Evolutionary conservation across 2,888 invertebrate genomes (phyloP), one percentile per base, ranked within the genome.

Genomic region (Dryococelus australis): DNA sequence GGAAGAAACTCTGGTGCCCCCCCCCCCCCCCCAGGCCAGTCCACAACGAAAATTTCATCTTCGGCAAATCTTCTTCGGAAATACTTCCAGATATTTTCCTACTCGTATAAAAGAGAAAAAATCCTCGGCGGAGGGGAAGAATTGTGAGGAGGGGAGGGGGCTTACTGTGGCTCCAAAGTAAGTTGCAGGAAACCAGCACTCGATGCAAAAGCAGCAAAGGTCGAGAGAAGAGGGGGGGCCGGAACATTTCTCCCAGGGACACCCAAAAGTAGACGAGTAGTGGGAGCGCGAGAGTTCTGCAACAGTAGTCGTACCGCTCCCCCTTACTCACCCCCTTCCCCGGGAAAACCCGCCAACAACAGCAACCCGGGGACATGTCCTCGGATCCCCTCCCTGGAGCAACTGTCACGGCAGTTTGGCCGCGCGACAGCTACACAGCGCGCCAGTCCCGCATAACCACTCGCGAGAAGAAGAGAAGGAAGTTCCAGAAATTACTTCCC

Each of bases 61-160:
- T 65, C 65, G 65, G 65, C 65, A 65, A 65, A 65, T 65, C 65
- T 65, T 65, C 20, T 65, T 65, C 65, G 65, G 65, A 65, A 65
- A 65, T 65, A 65, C 65, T 65, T 65, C 65, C 65, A 65, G 65
- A 65, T 65, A 65, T 65, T 20, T 65, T 65, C 65, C 65, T 24
- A 24, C 65, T 65, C 20, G 65, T 24, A 24, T 20, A 65, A 12
- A n/a, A n/a, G n/a, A n/a, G n/a, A n/a, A n/a, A n/a, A n/a, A n/a
- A n/a, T n/a, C n/a, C n/a, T n/a, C n/a, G n/a, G n/a, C n/a, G n/a
- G n/a, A n/a, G n/a, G n/a, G n/a, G n/a, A n/a, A n/a, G n/a, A n/a
- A n/a, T n/a, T n/a, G n/a, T n/a, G 65, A 65, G 65, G 20, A 5
- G 20, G 65, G 65, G 24, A 65, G 65, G 65, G 10, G 65, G 65